These are phyloP conservation scores for Pristionchus japonicus DNA, from an alignment of 2,888 invertebrate genomes.

Conservation along the genomic window DNA sequence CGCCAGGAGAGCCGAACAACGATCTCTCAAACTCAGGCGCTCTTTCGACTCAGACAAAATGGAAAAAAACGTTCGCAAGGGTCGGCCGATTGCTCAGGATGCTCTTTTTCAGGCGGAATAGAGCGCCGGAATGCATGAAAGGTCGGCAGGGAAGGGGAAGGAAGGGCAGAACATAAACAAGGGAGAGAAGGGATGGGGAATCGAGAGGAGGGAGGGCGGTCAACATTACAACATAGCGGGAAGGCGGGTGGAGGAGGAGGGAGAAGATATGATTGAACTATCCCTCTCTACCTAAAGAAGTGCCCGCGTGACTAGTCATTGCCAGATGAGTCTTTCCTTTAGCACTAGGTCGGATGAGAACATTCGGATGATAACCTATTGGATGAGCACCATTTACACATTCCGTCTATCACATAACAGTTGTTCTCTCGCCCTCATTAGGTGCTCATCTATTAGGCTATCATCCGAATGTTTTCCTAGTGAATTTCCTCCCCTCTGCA, in stretches of 20 bases:
- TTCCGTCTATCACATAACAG: too few species aligned
- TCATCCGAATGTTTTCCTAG: not conserved
- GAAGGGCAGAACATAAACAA: not conserved
- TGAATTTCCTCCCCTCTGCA: too few species aligned
- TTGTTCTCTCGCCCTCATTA: too few species aligned
- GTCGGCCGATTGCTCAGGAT: too few species aligned
- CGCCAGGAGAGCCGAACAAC: too few species aligned
- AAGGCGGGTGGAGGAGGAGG: not conserved
- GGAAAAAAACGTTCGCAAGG: not conserved
- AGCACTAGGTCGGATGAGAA: too few species aligned
- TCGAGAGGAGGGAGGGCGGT: not conserved
- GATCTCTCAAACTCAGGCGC: too few species aligned
- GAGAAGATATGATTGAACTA: not conserved
- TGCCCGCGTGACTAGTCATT: not conserved
- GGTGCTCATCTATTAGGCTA: too few species aligned
- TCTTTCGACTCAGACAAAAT: too few species aligned
- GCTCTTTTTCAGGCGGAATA: not conserved
- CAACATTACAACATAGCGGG: slow-evolving; percentile 9
- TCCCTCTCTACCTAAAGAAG: not conserved
- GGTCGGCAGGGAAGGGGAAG: not conserved
- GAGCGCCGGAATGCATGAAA: not conserved
- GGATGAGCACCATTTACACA: too few species aligned
- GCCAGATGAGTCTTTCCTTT: too few species aligned
- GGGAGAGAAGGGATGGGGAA: not conserved
- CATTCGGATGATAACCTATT: too few species aligned